A percentile compares a stretch with the other conserved stretches of the same genome.
Conservation (phyloP, 2,113 vertebrate species). For the Corvus cornix region DNA sequence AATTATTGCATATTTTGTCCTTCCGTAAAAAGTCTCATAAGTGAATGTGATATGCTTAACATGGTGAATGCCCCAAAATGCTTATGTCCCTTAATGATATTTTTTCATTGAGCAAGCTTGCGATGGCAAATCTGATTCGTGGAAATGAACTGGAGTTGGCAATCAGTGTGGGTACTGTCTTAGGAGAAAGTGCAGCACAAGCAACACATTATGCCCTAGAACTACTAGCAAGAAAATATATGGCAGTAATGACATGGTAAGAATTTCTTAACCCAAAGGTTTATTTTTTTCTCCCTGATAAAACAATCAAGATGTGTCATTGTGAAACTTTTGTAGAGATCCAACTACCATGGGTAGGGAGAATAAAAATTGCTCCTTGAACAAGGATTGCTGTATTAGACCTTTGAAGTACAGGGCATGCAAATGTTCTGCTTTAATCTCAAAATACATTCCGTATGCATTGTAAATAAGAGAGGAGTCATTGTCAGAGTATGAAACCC, state of each 20-base stretch:
- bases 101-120: slow-evolving; percentile 79
- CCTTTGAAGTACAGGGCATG: not conserved
- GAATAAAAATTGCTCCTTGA: not conserved
- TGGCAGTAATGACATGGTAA: slow-evolving; percentile 87
- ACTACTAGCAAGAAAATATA: slow-evolving; percentile 93
- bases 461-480: not conserved
- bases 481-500: not conserved
- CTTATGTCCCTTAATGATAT: slow-evolving; percentile 46
- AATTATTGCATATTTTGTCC: not conserved
- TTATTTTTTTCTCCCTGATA: not conserved
- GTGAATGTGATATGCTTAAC: not conserved
- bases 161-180: slow-evolving; percentile 84
- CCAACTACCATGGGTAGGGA: not conserved
- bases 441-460: not conserved
- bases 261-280: slow-evolving; percentile 25
- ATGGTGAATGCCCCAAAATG: not conserved
- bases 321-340: not conserved
- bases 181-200: slow-evolving; percentile 83
- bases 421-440: not conserved
- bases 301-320: not conserved
- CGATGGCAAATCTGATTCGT: slow-evolving; percentile 91
- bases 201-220: slow-evolving; percentile 89
- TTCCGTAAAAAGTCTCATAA: not conserved
- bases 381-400: not conserved
- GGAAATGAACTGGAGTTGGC: slow-evolving; percentile 97